Evolutionary conservation across 1,140 invertebrate species (phyloP).

Genomic region (Mizuhopecten yessoensis): DNA sequence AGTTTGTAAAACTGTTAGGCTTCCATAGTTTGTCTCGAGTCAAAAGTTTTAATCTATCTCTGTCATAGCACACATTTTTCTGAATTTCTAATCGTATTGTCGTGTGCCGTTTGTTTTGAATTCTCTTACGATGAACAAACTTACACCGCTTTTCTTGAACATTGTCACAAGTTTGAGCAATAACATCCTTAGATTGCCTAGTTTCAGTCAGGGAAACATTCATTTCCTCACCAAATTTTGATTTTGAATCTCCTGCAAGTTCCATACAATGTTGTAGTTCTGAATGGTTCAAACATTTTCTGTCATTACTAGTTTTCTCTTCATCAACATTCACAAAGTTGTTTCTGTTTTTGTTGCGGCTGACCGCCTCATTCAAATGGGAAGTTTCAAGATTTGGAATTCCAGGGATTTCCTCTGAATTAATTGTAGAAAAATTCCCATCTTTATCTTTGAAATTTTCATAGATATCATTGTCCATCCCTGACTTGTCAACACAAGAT

Average conservation of each 20-base stretch:
- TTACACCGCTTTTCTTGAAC: neutral
- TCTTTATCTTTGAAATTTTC: neutral
- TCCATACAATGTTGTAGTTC: neutral
- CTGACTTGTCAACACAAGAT: neutral
- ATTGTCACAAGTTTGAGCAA: neutral
- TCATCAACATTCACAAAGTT: neutral
- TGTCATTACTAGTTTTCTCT: neutral
- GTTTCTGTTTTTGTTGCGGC: neutral
- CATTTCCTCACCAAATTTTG: neutral
- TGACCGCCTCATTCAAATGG: neutral
- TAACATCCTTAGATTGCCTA: too few relatives aligned
- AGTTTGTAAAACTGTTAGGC: neutral
- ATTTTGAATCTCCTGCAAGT: neutral
- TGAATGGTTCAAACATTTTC: too few relatives aligned
- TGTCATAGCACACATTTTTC: neutral
- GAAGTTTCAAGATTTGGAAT: neutral
- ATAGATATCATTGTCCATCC: neutral
- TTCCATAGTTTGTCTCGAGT: neutral
- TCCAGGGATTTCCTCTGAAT: neutral
- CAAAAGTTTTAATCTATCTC: neutral
- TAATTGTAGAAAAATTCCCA: neutral
- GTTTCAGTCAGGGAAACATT: neutral
- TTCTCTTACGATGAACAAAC: neutral
- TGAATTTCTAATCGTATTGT: neutral
- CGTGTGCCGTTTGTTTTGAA: neutral